These are phyloP conservation scores for Rhagonycha fulva DNA, from an alignment of 2,888 invertebrate genomes.

Conservation along the genomic window DNA sequence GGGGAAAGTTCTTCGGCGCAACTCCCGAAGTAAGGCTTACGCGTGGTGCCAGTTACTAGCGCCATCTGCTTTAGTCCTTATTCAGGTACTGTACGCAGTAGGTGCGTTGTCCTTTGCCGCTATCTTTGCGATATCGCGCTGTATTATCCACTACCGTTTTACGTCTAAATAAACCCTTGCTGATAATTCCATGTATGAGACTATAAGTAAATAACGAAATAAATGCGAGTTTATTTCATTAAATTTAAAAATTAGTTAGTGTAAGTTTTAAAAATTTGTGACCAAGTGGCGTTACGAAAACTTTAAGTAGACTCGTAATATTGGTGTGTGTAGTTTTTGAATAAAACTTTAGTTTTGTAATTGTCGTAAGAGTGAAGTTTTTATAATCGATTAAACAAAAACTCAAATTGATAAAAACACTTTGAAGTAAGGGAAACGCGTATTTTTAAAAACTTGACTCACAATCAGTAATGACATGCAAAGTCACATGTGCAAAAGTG, in stretches of 20 bases:
- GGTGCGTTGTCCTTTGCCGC: constrained; percentile 37
- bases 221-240: background rate
- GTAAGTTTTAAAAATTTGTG: background rate
- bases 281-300: background rate
- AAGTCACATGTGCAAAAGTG: constrained; percentile 1
- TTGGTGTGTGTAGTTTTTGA: background rate
- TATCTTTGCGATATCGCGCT: constrained; percentile 26
- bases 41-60: constrained; percentile 42
- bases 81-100: constrained; percentile 38
- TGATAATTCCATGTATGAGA: background rate
- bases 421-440: background rate
- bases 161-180: background rate
- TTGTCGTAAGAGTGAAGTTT: background rate
- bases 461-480: background rate
- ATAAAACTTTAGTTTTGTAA: background rate
- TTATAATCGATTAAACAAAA: background rate
- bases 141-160: background rate
- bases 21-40: constrained; percentile 36
- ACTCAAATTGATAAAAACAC: background rate
- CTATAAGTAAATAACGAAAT: background rate
- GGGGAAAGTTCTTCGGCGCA: constrained; percentile 39
- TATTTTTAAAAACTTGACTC: background rate
- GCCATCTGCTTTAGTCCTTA: constrained; percentile 45
- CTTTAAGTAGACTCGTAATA: background rate
- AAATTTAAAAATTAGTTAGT: background rate